A percentile compares a stretch with the other conserved stretches of the same genome.
These are phyloP conservation scores for Regulus satrapa DNA, from an alignment of 2,113 vertebrate genomes.

Conservation along the genomic window DNA sequence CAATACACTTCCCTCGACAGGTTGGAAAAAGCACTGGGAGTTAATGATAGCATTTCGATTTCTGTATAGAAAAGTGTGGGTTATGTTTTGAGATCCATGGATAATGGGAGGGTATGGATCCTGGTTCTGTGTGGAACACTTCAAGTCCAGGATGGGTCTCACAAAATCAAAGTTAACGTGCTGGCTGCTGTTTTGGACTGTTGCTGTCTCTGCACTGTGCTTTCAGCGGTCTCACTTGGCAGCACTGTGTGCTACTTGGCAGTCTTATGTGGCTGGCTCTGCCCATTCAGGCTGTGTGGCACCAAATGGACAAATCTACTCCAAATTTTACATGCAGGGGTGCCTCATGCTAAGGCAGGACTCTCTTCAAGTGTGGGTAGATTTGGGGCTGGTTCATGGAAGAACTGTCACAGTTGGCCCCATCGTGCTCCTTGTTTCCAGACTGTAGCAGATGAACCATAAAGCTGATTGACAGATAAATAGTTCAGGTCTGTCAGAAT, in stretches of 20 bases:
- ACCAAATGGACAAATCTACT: neutral
- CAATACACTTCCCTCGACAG: neutral
- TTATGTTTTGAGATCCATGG: neutral
- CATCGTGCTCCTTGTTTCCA: neutral
- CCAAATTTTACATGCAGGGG: rapidly evolving
- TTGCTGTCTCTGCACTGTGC: neutral
- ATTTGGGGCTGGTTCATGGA: neutral
- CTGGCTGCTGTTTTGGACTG: neutral
- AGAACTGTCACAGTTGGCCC: neutral
- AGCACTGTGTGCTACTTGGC: neutral
- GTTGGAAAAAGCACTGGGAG: neutral
- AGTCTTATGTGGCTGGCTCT: neutral
- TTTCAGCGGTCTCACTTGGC: neutral
- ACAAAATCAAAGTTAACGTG: neutral
- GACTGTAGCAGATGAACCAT: neutral
- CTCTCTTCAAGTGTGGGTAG: neutral
- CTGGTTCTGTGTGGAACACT: neutral
- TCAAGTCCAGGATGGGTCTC: neutral
- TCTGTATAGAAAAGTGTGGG: neutral
- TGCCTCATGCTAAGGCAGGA: rapidly evolving
- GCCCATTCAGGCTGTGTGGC: neutral
- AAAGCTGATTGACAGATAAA: neutral
- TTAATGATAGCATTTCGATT: neutral
- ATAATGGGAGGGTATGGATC: neutral
- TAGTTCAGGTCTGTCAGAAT: neutral